phyloP scores from a whole-genome alignment of 2,113 vertebrate genomes.

The Varanus komodoensis region DNA sequence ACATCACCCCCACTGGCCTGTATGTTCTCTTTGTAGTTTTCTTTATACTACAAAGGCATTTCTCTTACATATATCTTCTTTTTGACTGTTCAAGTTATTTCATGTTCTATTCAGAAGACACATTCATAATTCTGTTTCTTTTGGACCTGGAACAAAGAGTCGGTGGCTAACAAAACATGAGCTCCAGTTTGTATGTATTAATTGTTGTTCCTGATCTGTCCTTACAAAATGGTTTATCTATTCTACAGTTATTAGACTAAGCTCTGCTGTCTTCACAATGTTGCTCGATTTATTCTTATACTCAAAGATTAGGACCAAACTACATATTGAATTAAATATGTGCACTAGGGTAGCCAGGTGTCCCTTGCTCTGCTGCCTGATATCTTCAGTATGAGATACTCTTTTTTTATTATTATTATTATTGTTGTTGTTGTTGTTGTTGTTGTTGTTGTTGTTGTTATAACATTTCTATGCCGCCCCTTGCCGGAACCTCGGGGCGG shows the following conservation, averaged over 20 bases:
- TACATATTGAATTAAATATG: not conserved
- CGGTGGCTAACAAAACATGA: constrained; percentile 42
- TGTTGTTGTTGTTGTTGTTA: too few relatives aligned
- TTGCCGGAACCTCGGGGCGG: too few relatives aligned
- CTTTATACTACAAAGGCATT: constrained; percentile 6
- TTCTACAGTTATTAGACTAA: not conserved
- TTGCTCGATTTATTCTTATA: not conserved
- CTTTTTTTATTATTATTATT: too few relatives aligned
- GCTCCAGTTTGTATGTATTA: not conserved
- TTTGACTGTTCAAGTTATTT: constrained; percentile 50
- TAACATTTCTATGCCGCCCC: too few relatives aligned
- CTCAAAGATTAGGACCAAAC: too few relatives aligned
- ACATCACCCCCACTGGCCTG: not conserved
- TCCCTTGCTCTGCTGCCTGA: too few relatives aligned
- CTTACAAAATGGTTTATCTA: not conserved
- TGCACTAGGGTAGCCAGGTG: too few relatives aligned
- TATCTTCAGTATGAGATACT: too few relatives aligned
- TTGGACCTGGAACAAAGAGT: constrained; percentile 47
- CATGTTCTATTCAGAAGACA: constrained; percentile 52
- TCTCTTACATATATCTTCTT: constrained; percentile 24
- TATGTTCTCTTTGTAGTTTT: not conserved
- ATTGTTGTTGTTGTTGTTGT: too few relatives aligned
- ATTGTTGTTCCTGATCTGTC: not conserved
- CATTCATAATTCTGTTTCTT: constrained; percentile 69
- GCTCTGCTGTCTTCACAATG: not conserved